phyloP scores from a whole-genome alignment of 2,797 vertebrate species.

The Pteropus rufus region DNA sequence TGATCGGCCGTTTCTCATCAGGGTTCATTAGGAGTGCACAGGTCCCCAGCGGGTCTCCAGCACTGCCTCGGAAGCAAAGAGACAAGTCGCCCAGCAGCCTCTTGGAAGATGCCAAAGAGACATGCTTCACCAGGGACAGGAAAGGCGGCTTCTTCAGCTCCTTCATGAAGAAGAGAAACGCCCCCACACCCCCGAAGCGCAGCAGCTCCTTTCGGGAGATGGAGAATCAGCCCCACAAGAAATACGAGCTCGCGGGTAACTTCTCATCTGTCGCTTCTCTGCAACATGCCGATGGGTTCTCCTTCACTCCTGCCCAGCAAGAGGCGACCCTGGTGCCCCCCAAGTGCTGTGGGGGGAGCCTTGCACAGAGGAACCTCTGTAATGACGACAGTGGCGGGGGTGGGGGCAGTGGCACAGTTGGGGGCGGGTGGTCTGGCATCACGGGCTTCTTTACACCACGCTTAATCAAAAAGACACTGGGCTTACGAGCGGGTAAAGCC shows the following conservation, averaged over 20 bases:
- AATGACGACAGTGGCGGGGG: conserved; percentile 79
- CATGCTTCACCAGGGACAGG: conserved; percentile 94
- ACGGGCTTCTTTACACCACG: conserved; percentile 98
- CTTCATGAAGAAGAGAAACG: conserved; percentile 98
- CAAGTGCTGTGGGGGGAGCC: conserved; percentile 93
- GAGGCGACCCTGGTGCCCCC: conserved; percentile 89
- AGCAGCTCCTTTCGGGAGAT: conserved; percentile 98
- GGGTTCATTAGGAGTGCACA: conserved; percentile 84
- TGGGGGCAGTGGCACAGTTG: conserved; percentile 83
- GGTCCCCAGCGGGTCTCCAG: conserved; percentile 89
- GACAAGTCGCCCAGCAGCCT: conserved; percentile 96
- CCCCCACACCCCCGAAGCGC: conserved; percentile 95
- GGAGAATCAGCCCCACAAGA: conserved; percentile 98
- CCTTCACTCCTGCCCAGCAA: conserved; percentile 88
- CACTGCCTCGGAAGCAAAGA: conserved; percentile 95
- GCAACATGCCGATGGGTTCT: conserved; percentile 90
- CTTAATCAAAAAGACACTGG: conserved; percentile 98
- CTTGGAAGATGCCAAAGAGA: conserved; percentile 93
- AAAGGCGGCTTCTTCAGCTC: conserved; percentile 99
- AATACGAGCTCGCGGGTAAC: conserved; percentile 94
- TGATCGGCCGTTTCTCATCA: conserved; percentile 63
- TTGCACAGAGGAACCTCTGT: conserved; percentile 91
- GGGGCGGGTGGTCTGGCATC: conserved; percentile 95
- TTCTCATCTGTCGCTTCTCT: conserved; percentile 88
- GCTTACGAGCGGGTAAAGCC: conserved; percentile 94